Evolutionary conservation across 2,888 invertebrate genomes (phyloP), one percentile per base, ranked within the genome.

Genomic region (Eupithecia insigniata): DNA sequence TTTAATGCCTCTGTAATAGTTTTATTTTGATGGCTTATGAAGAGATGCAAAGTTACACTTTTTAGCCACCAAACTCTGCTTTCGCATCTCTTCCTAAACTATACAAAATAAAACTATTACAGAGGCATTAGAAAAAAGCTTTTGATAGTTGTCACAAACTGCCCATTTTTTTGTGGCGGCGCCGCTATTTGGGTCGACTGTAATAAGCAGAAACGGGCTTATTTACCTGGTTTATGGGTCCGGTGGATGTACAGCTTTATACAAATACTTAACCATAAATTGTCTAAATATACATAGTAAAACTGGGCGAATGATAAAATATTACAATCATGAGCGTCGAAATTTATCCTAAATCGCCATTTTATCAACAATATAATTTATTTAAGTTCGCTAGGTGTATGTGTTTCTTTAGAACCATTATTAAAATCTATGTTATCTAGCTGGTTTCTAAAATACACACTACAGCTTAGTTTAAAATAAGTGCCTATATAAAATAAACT

Each of bases 401-500:
- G 51, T 51, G 26, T 55, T 26, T 55, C 55, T 12, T 26, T 22
- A 55, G 26, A 22, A 55, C 55, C 55, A 55, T 26, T 26, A 26
- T 26, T 55, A 26, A 61, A 28, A 10, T 6, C 22, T 1, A 51
- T 69, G 6, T 61, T 62, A 55, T 46, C 70, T 73, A 70, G 67
- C 73, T 70, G 64, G 64, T 36, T 67, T 65, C 26, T 51, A 70
- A 43, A 14, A 55, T 55, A 26, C 26, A 51, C 4, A n/a, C 55
- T 22, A 26, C 26, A 55, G 22, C 51, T 51, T 51, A 26, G 4
- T 55, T 14, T 65, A n/a, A 58, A 65, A 18, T 67, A 73, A 62
- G 22, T 61, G 66, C 22, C 36, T 66, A 74, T 30, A 39, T 76
- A 69, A 26, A 72, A 71, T 76, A 76, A 67, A 79, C 76, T 74